Base-by-base conservation (phyloP, 2,888 invertebrate species). In the Corythucha ciliata region DNA sequence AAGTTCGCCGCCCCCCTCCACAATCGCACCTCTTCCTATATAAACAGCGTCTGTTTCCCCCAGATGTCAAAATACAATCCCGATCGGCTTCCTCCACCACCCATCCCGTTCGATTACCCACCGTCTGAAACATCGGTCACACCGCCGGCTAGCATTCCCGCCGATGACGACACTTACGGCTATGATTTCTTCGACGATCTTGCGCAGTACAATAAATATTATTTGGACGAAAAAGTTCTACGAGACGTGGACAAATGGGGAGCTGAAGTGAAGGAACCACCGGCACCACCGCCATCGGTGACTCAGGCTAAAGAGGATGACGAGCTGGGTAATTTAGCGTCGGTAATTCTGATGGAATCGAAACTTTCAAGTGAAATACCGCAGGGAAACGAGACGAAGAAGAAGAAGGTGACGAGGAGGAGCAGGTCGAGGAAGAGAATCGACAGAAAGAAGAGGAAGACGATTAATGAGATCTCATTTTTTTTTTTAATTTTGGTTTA, bases 121-220 rank as follows among this genome's bases (percentile, higher is more conserved):
- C 36, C 52, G 29, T 57, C 57, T 12, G 55, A 55, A 7, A n/a
- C 24, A 1, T 52, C 54, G 4, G 37, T 16, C 26, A 42, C 41
- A n/a, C 48, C 52, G 2, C 42, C 52, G 2, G 44, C 48, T 2
- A 45, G 45, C 7, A 51, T 48, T 1, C 49, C 41, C 34, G 45
- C 45, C 4, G 41, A 40, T 18, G 47, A 36, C 4, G 53, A 36
- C 8, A 48, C 52, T n/a, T 52, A 47, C 44, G 41, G 47, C 10
- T 33, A 48, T 26, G 57, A 57, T 27, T 52, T 57, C 29, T 57
- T 57, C 40, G 32, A 53, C 14, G 55, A 57, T 16, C 52, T 57
- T 20, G 52, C 57, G 6, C 55, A 55, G 36, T 57, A 54, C 39
- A 53, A 57, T 29, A 49, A 57, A 25, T 54, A 44, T 37, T 55